Evolutionary conservation across 2,888 invertebrate species (phyloP).

Genomic region (Heteropelma amictum): DNA sequence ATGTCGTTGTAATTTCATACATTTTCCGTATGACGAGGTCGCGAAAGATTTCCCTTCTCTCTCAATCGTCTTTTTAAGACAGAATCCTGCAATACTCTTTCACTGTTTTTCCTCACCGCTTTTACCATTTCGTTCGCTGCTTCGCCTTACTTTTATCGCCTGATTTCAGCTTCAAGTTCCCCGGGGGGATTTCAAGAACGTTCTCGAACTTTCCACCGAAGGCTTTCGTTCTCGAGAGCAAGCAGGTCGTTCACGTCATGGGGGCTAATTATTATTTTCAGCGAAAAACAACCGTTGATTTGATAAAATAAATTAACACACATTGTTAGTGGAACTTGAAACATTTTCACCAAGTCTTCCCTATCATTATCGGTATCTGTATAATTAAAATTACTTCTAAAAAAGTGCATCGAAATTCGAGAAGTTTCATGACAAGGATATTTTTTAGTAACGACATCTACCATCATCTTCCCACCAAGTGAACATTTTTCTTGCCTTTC

Average conservation of each 20-base stretch:
- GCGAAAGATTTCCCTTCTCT: slow-evolving; percentile 40
- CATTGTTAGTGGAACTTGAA: too few species aligned
- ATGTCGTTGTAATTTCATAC: slow-evolving; percentile 9
- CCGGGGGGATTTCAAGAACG: slow-evolving; percentile 6
- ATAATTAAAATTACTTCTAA: too few species aligned
- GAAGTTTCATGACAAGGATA: too few species aligned
- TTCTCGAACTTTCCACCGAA: slow-evolving; percentile 15
- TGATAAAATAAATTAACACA: too few species aligned
- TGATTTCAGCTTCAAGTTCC: slow-evolving; percentile 22
- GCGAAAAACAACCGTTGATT: too few species aligned
- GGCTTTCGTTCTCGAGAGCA: too few species aligned
- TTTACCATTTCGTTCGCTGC: neutral
- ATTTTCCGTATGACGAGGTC: slow-evolving; percentile 29
- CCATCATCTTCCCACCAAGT: too few species aligned
- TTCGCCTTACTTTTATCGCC: slow-evolving; percentile 24
- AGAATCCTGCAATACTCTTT: slow-evolving; percentile 5
- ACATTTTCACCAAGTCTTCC: too few species aligned
- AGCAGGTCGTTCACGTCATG: neutral
- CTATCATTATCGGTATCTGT: too few species aligned
- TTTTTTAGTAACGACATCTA: too few species aligned
- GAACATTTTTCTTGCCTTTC: too few species aligned
- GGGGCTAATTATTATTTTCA: neutral
- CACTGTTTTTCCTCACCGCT: neutral
- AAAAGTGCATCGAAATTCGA: too few species aligned
- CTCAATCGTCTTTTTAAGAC: slow-evolving; percentile 5